A percentile compares a stretch with the other conserved stretches of the same genome.
These are phyloP conservation scores for Hydractinia echinata DNA, from an alignment of 30 jellyfish, hydroid and myxozoan species.

Conservation along the genomic window DNA sequence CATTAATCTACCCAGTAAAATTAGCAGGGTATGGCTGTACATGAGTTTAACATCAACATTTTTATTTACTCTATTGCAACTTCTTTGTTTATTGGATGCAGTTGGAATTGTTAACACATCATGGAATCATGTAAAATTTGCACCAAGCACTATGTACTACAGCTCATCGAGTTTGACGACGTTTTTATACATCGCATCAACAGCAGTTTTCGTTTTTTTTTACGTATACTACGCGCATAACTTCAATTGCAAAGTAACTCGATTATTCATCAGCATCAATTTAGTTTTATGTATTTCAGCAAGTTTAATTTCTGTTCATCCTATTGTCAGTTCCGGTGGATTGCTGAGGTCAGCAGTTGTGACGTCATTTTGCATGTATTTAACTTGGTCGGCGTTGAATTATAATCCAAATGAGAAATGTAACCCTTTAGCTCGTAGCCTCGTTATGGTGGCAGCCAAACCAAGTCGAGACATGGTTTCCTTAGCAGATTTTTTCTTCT, in stretches of 20 bases:
- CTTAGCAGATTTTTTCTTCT: constrained; percentile 43
- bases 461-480: constrained; percentile 55
- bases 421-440: constrained; percentile 72
- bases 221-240: constrained; percentile 76
- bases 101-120: constrained; percentile 30
- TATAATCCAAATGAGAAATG: constrained; percentile 84
- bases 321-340: constrained; percentile 73
- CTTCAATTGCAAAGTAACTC: constrained; percentile 55
- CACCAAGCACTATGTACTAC: constrained; percentile 34
- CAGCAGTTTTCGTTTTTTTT: constrained; percentile 68
- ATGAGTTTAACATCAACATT: constrained; percentile 52
- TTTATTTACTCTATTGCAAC: constrained; percentile 45
- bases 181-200: constrained; percentile 50
- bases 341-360: constrained; percentile 76
- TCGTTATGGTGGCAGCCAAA: constrained; percentile 52
- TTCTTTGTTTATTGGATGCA: constrained; percentile 54
- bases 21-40: constrained; percentile 65
- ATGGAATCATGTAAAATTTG: constrained; percentile 8
- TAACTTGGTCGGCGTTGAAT: constrained; percentile 88
- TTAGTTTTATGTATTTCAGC: constrained; percentile 74
- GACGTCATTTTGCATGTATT: constrained; percentile 85
- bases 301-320: constrained; percentile 69
- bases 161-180: constrained; percentile 68
- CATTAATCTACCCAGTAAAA: constrained; percentile 36
- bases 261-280: constrained; percentile 78